These are phyloP conservation scores for Melinaea marsaeus DNA, from an alignment of 2,888 invertebrate species.

Conservation along the genomic window DNA sequence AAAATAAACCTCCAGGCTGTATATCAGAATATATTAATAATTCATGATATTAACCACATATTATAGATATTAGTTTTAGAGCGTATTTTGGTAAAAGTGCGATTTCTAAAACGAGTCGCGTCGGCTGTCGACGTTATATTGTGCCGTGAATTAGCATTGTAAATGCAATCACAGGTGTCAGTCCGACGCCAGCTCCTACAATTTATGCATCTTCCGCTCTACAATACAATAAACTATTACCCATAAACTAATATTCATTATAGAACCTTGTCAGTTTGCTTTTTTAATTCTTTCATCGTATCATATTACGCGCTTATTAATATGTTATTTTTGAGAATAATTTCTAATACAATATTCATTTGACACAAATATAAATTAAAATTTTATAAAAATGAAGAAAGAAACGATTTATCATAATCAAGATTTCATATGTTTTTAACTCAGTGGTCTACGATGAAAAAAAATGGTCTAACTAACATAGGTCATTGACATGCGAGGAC, in stretches of 20 bases:
- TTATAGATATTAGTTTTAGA: conserved; percentile 16
- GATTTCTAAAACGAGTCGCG: conserved; percentile 32
- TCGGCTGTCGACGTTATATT: conserved; percentile 62
- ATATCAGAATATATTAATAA: background rate
- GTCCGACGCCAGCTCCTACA: conserved; percentile 66
- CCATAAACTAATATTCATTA: conserved; percentile 53
- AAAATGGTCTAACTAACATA: too few relatives aligned
- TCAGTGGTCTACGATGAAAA: too few relatives aligned
- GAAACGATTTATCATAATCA: too few relatives aligned
- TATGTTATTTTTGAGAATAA: background rate
- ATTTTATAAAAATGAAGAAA: conserved; percentile 52
- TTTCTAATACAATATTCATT: background rate
- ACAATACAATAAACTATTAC: conserved; percentile 70
- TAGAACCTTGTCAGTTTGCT: conserved; percentile 48
- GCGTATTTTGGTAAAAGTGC: conserved; percentile 25
- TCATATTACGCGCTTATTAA: background rate
- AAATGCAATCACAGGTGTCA: conserved; percentile 78
- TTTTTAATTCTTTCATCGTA: conserved; percentile 43
- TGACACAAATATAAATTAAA: conserved; percentile 19
- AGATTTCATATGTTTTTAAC: too few relatives aligned
- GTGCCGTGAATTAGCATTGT: conserved; percentile 75
- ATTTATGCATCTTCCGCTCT: conserved; percentile 73
- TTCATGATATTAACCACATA: background rate
- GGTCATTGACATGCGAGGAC: too few relatives aligned
- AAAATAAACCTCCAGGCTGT: background rate